Evolutionary conservation across 2,113 vertebrate genomes (phyloP).

Genomic region (Vombatus ursinus): DNA sequence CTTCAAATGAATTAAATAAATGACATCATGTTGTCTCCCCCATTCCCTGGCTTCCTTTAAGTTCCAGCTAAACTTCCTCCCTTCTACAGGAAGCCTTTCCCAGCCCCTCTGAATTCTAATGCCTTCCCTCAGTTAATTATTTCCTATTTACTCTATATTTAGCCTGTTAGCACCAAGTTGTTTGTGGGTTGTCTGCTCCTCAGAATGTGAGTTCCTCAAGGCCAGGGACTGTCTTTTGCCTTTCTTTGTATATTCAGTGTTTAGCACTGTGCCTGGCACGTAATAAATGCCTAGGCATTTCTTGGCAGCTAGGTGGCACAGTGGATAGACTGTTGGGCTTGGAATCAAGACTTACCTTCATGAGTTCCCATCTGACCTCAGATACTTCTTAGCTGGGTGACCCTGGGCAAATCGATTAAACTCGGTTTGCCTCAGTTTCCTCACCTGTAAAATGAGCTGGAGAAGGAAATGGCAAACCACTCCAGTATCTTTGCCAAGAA

Average conservation of each 20-base stretch:
- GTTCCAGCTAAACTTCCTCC: not conserved
- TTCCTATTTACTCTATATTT: not conserved
- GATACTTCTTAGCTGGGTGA: not conserved
- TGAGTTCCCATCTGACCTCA: not conserved
- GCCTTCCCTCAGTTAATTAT: not conserved
- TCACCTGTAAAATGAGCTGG: not conserved
- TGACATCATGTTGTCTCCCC: not conserved
- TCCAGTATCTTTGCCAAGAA: not conserved
- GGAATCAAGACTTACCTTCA: not conserved
- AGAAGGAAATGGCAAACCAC: not conserved
- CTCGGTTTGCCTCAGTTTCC: not conserved
- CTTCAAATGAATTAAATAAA: not conserved
- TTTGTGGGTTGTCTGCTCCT: not conserved
- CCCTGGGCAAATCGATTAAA: not conserved
- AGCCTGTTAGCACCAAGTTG: not conserved
- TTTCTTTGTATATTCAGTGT: not conserved
- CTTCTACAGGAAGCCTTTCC: not conserved
- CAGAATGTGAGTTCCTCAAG: not conserved
- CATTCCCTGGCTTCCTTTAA: not conserved
- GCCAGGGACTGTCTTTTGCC: not conserved
- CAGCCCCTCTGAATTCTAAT: not conserved
- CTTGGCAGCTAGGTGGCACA: not conserved
- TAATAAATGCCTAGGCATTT: not conserved
- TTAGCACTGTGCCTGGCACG: not conserved
- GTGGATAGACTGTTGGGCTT: not conserved